A percentile compares a stretch with the other conserved stretches of the same genome.
Evolutionary conservation across 2,797 vertebrate genomes (phyloP).

Genomic region (Takifugu rubripes): DNA sequence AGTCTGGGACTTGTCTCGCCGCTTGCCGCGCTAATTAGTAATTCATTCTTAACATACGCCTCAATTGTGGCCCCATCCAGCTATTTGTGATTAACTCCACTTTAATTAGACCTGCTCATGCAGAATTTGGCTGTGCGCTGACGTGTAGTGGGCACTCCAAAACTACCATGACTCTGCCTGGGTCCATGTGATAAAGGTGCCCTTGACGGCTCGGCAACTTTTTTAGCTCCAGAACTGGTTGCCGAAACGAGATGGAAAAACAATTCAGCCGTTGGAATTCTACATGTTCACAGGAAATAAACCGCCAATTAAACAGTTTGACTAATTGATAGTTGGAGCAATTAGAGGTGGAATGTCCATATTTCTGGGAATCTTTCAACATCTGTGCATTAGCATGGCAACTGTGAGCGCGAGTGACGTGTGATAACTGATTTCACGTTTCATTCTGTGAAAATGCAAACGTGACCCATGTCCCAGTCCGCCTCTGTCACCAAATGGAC

Average conservation of each 20-base stretch:
- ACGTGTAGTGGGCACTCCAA: slow-evolving; percentile 66
- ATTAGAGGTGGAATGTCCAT: slow-evolving; percentile 22
- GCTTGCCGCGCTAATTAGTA: slow-evolving; percentile 81
- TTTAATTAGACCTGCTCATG: slow-evolving; percentile 81
- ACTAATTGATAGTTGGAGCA: not conserved
- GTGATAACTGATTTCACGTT: slow-evolving; percentile 47
- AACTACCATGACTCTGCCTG: slow-evolving; percentile 41
- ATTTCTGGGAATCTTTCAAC: slow-evolving; percentile 12
- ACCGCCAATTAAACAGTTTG: slow-evolving; percentile 5
- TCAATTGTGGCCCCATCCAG: slow-evolving; percentile 82
- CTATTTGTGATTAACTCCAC: slow-evolving; percentile 82
- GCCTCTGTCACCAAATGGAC: slow-evolving; percentile 39
- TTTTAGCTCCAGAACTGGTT: too few species aligned
- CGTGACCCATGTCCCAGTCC: slow-evolving; percentile 40
- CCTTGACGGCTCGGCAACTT: slow-evolving; percentile 37
- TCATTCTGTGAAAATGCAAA: slow-evolving; percentile 60
- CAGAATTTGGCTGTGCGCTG: slow-evolving; percentile 65
- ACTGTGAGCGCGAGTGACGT: slow-evolving; percentile 31
- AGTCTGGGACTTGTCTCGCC: slow-evolving; percentile 79
- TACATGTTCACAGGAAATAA: slow-evolving; percentile 6
- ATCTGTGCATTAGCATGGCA: too few species aligned
- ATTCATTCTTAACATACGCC: slow-evolving; percentile 87
- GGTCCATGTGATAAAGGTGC: slow-evolving; percentile 54
- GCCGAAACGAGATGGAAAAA: too few species aligned
- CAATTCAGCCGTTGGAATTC: too few species aligned